phyloP scores from a whole-genome alignment of 2,113 vertebrate species.

The Pseudois nayaur region DNA sequence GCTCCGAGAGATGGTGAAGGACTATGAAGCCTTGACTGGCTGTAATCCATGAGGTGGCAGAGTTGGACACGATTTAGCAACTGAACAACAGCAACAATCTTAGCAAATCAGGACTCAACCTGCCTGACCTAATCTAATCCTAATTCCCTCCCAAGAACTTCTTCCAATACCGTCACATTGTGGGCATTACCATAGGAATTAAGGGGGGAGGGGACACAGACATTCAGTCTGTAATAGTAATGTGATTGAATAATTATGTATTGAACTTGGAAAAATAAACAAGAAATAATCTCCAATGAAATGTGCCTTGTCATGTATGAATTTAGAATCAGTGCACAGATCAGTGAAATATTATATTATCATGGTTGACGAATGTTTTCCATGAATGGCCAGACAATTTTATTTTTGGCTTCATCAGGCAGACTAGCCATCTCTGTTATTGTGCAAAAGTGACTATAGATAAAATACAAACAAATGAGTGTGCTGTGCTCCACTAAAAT shows the following conservation, averaged over 20 bases:
- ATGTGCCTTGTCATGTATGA: not conserved
- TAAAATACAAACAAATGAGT: not conserved
- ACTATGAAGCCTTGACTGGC: not conserved
- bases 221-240: not conserved
- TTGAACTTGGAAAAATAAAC: not conserved
- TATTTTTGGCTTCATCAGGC: not conserved
- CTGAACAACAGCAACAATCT: not conserved
- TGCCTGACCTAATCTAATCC: not conserved
- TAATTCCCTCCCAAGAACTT: not conserved
- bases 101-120: not conserved
- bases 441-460: not conserved
- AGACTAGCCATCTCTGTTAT: not conserved
- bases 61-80: not conserved
- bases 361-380: accelerated
- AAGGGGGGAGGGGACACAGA: not conserved
- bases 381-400: not conserved
- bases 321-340: not conserved
- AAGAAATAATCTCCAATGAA: not conserved
- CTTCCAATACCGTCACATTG: not conserved
- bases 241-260: not conserved
- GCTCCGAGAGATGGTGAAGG: not conserved
- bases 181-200: accelerated
- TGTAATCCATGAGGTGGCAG: not conserved
- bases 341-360: not conserved
- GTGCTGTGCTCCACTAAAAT: not conserved